phyloP scores from a whole-genome alignment of 2,888 invertebrate genomes.

The Cheilosia pagana region DNA sequence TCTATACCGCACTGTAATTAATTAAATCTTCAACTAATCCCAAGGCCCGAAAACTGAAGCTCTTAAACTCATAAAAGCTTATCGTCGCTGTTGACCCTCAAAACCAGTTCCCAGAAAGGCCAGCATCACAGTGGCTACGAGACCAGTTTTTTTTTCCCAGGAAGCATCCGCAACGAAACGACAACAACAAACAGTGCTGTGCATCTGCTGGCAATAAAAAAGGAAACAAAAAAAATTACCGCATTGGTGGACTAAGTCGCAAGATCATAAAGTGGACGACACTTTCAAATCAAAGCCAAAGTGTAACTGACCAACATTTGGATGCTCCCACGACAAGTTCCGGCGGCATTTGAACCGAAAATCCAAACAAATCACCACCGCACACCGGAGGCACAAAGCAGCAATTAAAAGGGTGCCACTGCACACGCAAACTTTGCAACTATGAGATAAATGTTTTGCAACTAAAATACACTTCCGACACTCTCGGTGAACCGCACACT shows the following conservation, averaged over 20 bases:
- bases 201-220: constrained; percentile 4
- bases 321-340: constrained; percentile 45
- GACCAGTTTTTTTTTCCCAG: constrained; percentile 49
- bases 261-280: constrained; percentile 63
- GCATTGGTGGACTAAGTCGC: constrained; percentile 25
- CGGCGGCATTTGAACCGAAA: constrained; percentile 62
- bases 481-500: constrained; percentile 76
- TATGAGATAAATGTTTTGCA: constrained; percentile 68
- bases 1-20: not conserved
- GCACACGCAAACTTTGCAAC: constrained; percentile 54
- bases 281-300: constrained; percentile 44
- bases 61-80: constrained; percentile 55
- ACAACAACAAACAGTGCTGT: not conserved
- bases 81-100: constrained; percentile 31
- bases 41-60: constrained; percentile 19
- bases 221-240: constrained; percentile 1
- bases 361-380: constrained; percentile 31
- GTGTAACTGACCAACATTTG: constrained; percentile 36
- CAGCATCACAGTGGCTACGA: constrained; percentile 17
- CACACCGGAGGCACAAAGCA: constrained; percentile 60
- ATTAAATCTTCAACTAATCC: constrained; percentile 53
- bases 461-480: constrained; percentile 76
- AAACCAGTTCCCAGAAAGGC: constrained; percentile 53
- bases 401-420: constrained; percentile 70
- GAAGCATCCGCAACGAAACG: constrained; percentile 32